Percentiles rank a stretch among this genome's conserved stretches.
phyloP scores from a whole-genome alignment of 2,888 invertebrate species.

The Cryptus viduatorius region DNA sequence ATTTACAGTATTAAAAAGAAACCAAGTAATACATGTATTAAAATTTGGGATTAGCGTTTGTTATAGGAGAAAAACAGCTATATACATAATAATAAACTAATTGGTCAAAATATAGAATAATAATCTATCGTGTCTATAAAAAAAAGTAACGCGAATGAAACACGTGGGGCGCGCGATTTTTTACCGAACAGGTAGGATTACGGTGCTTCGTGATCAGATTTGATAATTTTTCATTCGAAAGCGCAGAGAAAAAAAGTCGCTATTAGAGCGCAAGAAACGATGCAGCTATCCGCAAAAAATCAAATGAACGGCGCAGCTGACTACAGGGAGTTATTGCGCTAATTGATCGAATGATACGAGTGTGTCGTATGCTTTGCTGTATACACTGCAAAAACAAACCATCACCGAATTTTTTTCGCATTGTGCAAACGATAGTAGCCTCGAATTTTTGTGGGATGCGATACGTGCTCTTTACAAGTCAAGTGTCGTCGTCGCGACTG shows the following conservation, averaged over 20 bases:
- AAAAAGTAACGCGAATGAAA: too few species aligned
- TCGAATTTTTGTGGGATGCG: slow-evolving; percentile 14
- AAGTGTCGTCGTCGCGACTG: slow-evolving; percentile 15
- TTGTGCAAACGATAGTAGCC: slow-evolving; percentile 1
- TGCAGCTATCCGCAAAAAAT: neutral
- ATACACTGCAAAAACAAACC: slow-evolving; percentile 10
- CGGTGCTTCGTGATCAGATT: neutral
- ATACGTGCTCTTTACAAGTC: slow-evolving; percentile 26
- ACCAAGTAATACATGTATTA: neutral
- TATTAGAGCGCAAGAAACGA: neutral
- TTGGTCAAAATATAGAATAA: neutral
- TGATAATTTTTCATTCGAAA: neutral
- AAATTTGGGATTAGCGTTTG: neutral
- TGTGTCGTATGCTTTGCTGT: neutral
- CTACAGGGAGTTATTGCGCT: neutral
- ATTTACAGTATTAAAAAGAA: neutral
- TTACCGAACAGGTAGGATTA: too few species aligned
- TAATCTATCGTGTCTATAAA: too few species aligned
- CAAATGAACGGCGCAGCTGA: neutral
- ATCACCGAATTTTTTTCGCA: slow-evolving; percentile 35
- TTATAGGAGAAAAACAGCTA: neutral
- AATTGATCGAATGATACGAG: neutral
- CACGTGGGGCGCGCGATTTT: too few species aligned
- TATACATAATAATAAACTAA: neutral
- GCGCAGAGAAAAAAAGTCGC: neutral